Evolutionary conservation across 2,888 invertebrate species (phyloP).

Genomic region (Fragum sueziense): DNA sequence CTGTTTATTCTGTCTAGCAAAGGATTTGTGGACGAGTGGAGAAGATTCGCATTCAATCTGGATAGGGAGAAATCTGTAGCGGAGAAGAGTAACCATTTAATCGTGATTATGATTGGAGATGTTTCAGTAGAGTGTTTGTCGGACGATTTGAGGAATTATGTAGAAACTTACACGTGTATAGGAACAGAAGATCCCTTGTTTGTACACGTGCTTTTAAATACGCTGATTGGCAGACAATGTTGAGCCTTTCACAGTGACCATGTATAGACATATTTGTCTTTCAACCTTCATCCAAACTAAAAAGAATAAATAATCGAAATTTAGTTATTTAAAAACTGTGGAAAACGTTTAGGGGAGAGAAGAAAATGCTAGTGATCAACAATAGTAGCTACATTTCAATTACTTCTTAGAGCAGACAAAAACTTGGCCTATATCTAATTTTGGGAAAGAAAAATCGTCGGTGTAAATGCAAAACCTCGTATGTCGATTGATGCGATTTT

Average conservation of each 20-base stretch:
- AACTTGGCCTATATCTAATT: neutral
- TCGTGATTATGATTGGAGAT: constrained; percentile 52
- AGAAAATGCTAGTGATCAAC: neutral
- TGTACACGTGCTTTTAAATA: neutral
- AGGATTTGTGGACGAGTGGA: constrained; percentile 63
- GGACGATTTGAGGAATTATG: neutral
- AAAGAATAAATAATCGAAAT: neutral
- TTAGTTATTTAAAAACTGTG: neutral
- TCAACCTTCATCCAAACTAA: too few species aligned
- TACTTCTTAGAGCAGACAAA: neutral
- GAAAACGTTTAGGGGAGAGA: neutral
- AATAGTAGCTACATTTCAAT: too few species aligned
- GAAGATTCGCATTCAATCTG: constrained; percentile 60
- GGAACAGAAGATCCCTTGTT: neutral
- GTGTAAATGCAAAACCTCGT: too few species aligned
- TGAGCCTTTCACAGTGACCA: too few species aligned
- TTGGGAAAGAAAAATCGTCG: neutral
- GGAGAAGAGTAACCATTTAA: constrained; percentile 61
- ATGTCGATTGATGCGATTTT: too few species aligned
- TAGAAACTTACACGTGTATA: neutral
- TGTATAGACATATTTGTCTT: too few species aligned
- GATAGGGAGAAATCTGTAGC: constrained; percentile 62
- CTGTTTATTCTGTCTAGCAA: constrained; percentile 57
- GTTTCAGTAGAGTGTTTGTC: constrained; percentile 10
- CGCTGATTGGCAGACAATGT: neutral